phyloP scores from a whole-genome alignment of 2,888 invertebrate genomes.

The Diogma glabrata region DNA sequence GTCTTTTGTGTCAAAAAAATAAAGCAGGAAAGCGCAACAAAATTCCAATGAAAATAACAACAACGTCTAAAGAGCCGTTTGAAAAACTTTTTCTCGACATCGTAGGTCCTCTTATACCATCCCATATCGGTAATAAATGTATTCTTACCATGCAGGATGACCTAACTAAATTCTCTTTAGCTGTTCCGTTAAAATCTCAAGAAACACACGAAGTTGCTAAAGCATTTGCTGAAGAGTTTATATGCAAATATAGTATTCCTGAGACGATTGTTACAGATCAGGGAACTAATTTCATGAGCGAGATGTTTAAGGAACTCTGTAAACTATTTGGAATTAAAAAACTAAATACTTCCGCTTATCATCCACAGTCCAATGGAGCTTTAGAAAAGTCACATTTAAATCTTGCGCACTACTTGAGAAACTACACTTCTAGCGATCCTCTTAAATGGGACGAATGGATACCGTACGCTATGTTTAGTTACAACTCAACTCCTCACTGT shows the following conservation, averaged over 20 bases:
- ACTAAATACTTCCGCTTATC: not conserved
- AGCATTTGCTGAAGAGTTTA: not conserved
- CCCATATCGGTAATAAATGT: not conserved
- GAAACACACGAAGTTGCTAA: slow-evolving; percentile 25
- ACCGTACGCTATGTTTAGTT: not conserved
- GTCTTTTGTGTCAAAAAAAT: too few relatives aligned
- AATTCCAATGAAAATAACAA: not conserved
- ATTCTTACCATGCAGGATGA: slow-evolving; percentile 28
- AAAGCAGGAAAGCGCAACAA: too few relatives aligned
- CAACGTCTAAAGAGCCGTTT: not conserved
- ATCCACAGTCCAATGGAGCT: not conserved
- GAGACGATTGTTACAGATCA: not conserved
- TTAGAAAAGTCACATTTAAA: not conserved
- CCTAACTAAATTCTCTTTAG: slow-evolving; percentile 26
- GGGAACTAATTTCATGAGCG: not conserved
- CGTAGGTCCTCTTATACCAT: not conserved
- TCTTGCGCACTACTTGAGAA: not conserved
- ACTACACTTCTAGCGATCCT: not conserved
- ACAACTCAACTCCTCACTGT: not conserved
- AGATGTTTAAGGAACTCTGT: not conserved
- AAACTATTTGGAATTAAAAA: too few relatives aligned
- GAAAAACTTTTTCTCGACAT: not conserved
- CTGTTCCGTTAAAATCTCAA: slow-evolving; percentile 24
- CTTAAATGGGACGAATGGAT: not conserved
- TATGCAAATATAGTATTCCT: not conserved